These are phyloP conservation scores for Sigmodon hispidus DNA, from an alignment of 2,113 vertebrate genomes.

Conservation along the genomic window DNA sequence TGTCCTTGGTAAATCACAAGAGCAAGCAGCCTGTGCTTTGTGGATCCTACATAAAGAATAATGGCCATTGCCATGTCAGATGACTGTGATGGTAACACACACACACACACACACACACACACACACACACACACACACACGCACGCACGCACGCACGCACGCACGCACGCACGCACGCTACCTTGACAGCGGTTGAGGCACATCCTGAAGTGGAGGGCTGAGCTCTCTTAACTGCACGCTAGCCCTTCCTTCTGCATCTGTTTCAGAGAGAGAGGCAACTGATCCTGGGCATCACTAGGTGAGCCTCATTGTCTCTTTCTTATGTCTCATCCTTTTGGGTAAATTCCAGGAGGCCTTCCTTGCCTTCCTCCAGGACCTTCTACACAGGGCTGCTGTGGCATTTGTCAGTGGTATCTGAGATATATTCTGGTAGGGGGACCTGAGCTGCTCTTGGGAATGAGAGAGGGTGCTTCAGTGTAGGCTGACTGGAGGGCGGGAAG, in stretches of 20 bases:
- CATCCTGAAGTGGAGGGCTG: neutral
- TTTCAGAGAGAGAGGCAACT: neutral
- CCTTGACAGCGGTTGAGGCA: rapidly evolving
- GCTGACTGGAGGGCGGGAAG: neutral
- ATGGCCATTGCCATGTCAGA: rapidly evolving
- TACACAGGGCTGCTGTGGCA: neutral
- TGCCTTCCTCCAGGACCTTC: neutral
- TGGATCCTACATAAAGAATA: neutral
- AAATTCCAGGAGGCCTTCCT: neutral
- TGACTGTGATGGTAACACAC: rapidly evolving
- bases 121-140: too few species aligned
- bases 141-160: neutral
- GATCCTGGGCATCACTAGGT: neutral
- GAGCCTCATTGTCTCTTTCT: rapidly evolving
- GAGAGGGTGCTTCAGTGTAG: neutral
- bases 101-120: too few species aligned
- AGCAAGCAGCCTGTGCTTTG: neutral
- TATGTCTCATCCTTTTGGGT: neutral
- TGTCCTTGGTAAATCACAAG: neutral
- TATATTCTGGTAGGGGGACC: rapidly evolving
- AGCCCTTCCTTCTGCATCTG: neutral
- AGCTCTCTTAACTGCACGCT: neutral
- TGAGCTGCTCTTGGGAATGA: neutral
- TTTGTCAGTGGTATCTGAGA: neutral
- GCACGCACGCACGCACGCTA: neutral